phyloP scores from a whole-genome alignment of 1,140 invertebrate genomes.

The Achatina immaculata region DNA sequence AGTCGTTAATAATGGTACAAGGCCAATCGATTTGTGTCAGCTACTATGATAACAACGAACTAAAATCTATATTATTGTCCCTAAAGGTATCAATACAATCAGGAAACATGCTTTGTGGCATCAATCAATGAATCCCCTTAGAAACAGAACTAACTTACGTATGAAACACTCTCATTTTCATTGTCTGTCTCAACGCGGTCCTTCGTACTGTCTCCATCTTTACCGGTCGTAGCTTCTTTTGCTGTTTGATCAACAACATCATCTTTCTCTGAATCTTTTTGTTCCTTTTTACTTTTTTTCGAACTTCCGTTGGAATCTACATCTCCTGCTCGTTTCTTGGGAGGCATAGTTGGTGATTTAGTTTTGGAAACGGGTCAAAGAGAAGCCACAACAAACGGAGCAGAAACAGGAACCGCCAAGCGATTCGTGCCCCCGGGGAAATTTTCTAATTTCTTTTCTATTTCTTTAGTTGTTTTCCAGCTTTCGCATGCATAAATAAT shows the following conservation, averaged over 20 bases:
- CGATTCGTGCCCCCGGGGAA: background rate
- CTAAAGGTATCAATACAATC: too few relatives aligned
- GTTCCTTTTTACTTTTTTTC: conserved; percentile 55
- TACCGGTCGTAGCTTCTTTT: conserved; percentile 45
- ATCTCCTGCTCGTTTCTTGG: conserved; percentile 54
- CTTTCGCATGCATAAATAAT: too few relatives aligned
- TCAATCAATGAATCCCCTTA: too few relatives aligned
- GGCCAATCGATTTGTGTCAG: too few relatives aligned
- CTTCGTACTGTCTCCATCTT: conserved; percentile 49
- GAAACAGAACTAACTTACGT: background rate
- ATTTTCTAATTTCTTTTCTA: too few relatives aligned
- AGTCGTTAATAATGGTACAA: too few relatives aligned
- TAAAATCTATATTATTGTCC: too few relatives aligned
- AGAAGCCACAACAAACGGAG: conserved; percentile 5
- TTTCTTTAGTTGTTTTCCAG: too few relatives aligned
- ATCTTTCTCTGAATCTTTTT: conserved; percentile 50
- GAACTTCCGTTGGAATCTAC: conserved; percentile 46
- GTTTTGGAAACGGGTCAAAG: background rate
- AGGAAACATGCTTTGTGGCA: too few relatives aligned
- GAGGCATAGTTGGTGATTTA: conserved; percentile 40
- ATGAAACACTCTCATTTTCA: conserved; percentile 20
- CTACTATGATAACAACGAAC: too few relatives aligned
- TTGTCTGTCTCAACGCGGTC: conserved; percentile 31
- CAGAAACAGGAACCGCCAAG: conserved; percentile 32
- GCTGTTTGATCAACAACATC: conserved; percentile 50